Evolutionary conservation across 2,797 vertebrate species (phyloP).

Genomic region (Cynopterus sphinx): DNA sequence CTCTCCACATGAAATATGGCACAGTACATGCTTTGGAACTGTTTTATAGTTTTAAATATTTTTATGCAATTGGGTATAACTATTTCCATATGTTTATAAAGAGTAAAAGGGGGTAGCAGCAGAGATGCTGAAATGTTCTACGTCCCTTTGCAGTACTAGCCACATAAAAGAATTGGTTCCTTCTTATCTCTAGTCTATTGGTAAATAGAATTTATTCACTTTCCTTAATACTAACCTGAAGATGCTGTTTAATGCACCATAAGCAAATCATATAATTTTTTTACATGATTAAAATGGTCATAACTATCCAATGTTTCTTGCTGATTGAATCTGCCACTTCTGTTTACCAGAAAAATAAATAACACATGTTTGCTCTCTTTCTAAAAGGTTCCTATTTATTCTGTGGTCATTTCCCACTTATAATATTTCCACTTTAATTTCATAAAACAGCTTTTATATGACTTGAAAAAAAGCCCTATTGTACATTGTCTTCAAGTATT

Average conservation of each 20-base stretch:
- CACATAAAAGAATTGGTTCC: slow-evolving; percentile 50
- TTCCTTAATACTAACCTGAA: slow-evolving; percentile 74
- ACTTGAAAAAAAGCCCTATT: slow-evolving; percentile 82
- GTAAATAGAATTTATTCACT: slow-evolving; percentile 87
- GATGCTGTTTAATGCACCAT: slow-evolving; percentile 89
- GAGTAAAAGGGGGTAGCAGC: slow-evolving; percentile 81
- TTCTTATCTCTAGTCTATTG: slow-evolving; percentile 91
- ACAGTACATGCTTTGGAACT: slow-evolving; percentile 82
- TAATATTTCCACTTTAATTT: slow-evolving; percentile 89
- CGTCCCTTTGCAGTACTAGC: slow-evolving; percentile 61
- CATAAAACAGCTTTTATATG: slow-evolving; percentile 87
- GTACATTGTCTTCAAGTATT: slow-evolving; percentile 86
- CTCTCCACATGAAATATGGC: slow-evolving; percentile 77
- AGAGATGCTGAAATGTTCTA: slow-evolving; percentile 78
- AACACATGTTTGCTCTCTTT: slow-evolving; percentile 93
- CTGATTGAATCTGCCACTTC: slow-evolving; percentile 98
- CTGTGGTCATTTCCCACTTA: slow-evolving; percentile 89
- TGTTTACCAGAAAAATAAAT: slow-evolving; percentile 98
- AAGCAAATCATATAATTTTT: slow-evolving; percentile 88
- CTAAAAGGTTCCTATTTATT: slow-evolving; percentile 88
- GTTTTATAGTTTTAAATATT: slow-evolving; percentile 85
- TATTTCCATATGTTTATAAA: slow-evolving; percentile 84
- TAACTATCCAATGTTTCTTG: slow-evolving; percentile 94
- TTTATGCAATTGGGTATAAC: slow-evolving; percentile 83
- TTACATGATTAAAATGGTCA: slow-evolving; percentile 96